A percentile compares a stretch with the other conserved stretches of the same genome.
Evolutionary conservation across 1,140 invertebrate species (phyloP).

Genomic region (Batillaria attramentaria): DNA sequence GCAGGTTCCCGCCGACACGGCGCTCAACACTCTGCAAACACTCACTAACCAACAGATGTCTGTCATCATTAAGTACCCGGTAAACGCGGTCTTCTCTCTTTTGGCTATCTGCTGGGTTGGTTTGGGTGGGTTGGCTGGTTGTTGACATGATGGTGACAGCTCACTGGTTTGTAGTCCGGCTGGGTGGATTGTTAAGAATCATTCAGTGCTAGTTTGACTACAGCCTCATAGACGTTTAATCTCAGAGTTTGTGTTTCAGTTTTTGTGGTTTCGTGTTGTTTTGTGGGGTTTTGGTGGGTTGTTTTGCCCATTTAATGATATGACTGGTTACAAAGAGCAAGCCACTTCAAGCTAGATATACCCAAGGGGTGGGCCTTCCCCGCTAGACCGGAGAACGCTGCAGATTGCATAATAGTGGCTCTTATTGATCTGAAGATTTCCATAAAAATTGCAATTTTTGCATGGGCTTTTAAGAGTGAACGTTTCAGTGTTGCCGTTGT

Average conservation of each 20-base stretch:
- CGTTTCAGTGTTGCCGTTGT: too few species aligned
- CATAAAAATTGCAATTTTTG: too few species aligned
- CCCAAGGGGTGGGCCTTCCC: too few species aligned
- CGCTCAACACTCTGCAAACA: neutral
- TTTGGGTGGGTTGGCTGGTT: neutral
- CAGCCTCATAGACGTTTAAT: neutral
- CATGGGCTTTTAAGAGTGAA: too few species aligned
- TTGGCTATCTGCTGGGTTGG: neutral
- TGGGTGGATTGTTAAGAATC: neutral
- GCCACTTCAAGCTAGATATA: too few species aligned
- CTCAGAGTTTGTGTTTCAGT: neutral
- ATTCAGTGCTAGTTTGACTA: neutral
- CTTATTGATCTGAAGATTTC: too few species aligned
- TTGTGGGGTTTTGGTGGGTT: too few species aligned
- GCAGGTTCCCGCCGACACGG: neutral
- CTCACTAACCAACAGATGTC: conserved; percentile 1
- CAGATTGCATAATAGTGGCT: too few species aligned
- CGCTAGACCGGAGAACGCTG: too few species aligned
- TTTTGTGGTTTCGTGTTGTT: neutral
- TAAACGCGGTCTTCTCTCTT: neutral
- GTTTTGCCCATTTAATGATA: too few species aligned
- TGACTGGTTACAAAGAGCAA: too few species aligned
- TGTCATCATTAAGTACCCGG: conserved; percentile 15
- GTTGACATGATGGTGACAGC: neutral
- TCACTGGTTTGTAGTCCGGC: neutral